Evolutionary conservation across 2,888 invertebrate genomes (phyloP), one percentile per base, ranked within the genome.

Genomic region (Caenorhabditis zanzibari): DNA sequence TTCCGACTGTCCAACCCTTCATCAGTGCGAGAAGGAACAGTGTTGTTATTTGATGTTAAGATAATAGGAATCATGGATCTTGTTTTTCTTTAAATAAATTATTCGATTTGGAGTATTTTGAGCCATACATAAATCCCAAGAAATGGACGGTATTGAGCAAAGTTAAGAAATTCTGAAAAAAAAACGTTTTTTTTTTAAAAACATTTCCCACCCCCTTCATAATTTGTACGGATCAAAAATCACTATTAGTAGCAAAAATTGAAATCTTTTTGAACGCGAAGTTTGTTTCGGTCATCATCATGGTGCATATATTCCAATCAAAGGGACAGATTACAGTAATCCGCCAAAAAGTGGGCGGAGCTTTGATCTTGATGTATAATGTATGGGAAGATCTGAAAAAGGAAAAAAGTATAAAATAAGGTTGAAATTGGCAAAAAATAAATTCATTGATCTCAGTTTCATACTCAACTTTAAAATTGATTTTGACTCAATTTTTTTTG

Each of bases 1-100:
- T 52, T 74, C 82, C 3, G 88, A 88, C 24, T 88, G 88, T 32
- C 88, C 88, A 9, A 79, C 88, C 0, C 74, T 88, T 7, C 88
- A 88, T 71, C 77, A 77, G 35, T 88, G 86, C 49, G 86, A 88
- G 49, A 73, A 76, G 6, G 81, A 79, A n/a, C 79, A 81, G 66
- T 86, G 86, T 41, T 88, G 88, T 47, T 88, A 86, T 75, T 58
- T 83, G 12, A 10, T 38, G 38, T 38, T 38, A 12, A 38, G 12
- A 38, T 38, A 12, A 38, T 32, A 7, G 5, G 7, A 7, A 6
- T 32, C 7, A 6, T 32, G 7, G 32, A 38, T 2, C 6, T 12
- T 38, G 5, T 38, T 38, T 12, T 10, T 38, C 10, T 38, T 10
- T 4, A 32, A 32, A 32, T 32, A 44, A 44, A 44, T 2, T 44